Base-by-base conservation (phyloP, 2,888 invertebrate species). In the Prionchulus punctatus region DNA sequence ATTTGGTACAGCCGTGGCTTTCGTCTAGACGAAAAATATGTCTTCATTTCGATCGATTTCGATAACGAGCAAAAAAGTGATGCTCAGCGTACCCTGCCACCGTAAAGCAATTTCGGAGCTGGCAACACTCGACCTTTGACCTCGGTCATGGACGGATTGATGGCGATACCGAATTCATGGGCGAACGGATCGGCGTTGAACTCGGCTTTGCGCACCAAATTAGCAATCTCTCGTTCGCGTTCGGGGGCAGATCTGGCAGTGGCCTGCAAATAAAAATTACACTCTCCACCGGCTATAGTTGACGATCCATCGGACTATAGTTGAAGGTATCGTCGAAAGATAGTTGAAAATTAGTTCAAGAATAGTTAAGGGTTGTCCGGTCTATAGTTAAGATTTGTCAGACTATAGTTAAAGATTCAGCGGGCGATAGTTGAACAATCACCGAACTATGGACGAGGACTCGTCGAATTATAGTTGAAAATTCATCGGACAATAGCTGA, bases 91-190 rank as follows among this genome's bases (percentile, higher is more conserved):
- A 90, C 89, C 65, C 98, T 82, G 60, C 98, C 98, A 64, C 98
- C 98, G 73, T 99, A 99, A 74, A 98, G 94, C 57, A 99, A 79
- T 75, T 98, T 98, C 42, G 98, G 98, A 57, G 98, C 91, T 57
- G 91, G 91, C 69, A 99, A 76, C 45, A 99, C 91, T 45, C 98
- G 84, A n/a, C 98, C 98, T 62, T 94, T 83, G 51, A 98, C 94
- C 77, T 99, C 98, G 84, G 96, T 96, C 98, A 98, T 98, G 67
- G 85, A 88, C 73, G 92, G 92, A 62, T 89, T 90, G 68, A 98
- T 96, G 59, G 89, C 90, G 65, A 99, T 79, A 43, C 96, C 98
- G 73, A 98, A 99, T 76, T 96, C 94, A 74, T 94, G 92, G 59
- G 98, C 92, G 72, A 92, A 98, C 36, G 91, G 85, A 73, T 99